Evolutionary conservation across 1,140 invertebrate species (phyloP).

Genomic region (Scaptomyza hsui): DNA sequence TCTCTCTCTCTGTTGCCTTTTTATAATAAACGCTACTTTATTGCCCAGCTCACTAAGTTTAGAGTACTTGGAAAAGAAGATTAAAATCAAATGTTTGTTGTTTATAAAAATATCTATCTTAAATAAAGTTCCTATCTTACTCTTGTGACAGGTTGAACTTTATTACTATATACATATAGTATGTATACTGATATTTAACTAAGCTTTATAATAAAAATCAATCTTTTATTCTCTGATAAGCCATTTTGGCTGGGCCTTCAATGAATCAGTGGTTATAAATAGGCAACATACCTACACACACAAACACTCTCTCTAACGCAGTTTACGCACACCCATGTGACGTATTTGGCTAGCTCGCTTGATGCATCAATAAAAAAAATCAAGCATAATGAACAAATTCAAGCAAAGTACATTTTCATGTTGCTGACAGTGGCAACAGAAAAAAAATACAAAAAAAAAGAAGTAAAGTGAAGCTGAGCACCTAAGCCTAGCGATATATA

Average conservation of each 20-base stretch:
- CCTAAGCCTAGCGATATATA: constrained; percentile 39
- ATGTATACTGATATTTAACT: no score
- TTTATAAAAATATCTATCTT: background rate
- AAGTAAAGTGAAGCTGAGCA: constrained; percentile 20
- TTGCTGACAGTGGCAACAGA: constrained; percentile 51
- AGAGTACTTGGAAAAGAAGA: background rate
- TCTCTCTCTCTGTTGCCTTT: background rate
- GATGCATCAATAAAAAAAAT: constrained; percentile 81
- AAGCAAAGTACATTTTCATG: constrained; percentile 79
- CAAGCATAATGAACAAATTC: constrained; percentile 71
- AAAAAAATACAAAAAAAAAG: constrained; percentile 35
- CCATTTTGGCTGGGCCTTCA: background rate
- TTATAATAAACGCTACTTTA: background rate
- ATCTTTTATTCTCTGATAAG: constrained; percentile 3
- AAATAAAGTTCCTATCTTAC: no score
- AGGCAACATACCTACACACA: constrained; percentile 22
- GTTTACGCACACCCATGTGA: constrained; percentile 71
- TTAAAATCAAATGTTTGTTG: background rate
- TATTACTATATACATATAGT: no score
- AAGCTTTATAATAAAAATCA: no score
- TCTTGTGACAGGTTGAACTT: no score
- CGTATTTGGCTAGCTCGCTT: constrained; percentile 69
- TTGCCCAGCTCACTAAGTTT: constrained; percentile 5
- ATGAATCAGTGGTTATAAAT: constrained; percentile 35
- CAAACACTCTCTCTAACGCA: constrained; percentile 15